Base-by-base conservation (phyloP, 2,113 vertebrate genomes). In the Nothobranchius kuhntae region DNA sequence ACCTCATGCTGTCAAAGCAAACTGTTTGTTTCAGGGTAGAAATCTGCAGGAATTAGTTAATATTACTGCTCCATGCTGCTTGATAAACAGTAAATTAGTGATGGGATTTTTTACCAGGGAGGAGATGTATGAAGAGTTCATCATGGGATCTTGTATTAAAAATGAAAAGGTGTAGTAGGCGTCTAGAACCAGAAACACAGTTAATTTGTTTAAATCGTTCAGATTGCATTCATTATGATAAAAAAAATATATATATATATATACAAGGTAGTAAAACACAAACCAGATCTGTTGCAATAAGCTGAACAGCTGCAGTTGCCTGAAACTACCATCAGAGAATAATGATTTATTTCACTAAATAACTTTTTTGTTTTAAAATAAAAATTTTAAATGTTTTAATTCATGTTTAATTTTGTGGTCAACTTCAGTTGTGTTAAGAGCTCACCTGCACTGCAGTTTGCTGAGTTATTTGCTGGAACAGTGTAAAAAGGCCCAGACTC, bases 231-330 rank as follows among this genome's bases (percentile, higher is more conserved):
- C 11, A 10, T 48, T 26, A 11, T 15, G 7, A 14, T n/a, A n/a
- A n/a, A n/a, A n/a, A n/a, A n/a, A n/a, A n/a, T n/a, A n/a, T n/a
- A n/a, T n/a, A n/a, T n/a, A n/a, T 30, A 21, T 21, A 21, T 21
- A 21, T 21, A 21, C 50, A 4, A 42, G 10, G 7, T n/a, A 6
- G 30, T 45, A 4, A 56, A 53, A 53, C 38, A 80, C 89, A 71
- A 36, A 92, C 91, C 83, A 13, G 55, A 59, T 50, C 59, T n/a
- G 24, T 0, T 79, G 81, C 91, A 93, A 61, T 72, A 85, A n/a
- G 65, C 6, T 1, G 77, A 77, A 68, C 91, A 92, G 67, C 9
- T 71, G 65, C 90, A 92, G n/a, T 45, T 61, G 6, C 3, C 77
- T 86, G 73, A 64, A 84, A 75, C 40, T 1, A 61, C 59, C 75